These are phyloP conservation scores for Mesaphorura yosii DNA, from an alignment of 1,140 invertebrate genomes.

Conservation along the genomic window DNA sequence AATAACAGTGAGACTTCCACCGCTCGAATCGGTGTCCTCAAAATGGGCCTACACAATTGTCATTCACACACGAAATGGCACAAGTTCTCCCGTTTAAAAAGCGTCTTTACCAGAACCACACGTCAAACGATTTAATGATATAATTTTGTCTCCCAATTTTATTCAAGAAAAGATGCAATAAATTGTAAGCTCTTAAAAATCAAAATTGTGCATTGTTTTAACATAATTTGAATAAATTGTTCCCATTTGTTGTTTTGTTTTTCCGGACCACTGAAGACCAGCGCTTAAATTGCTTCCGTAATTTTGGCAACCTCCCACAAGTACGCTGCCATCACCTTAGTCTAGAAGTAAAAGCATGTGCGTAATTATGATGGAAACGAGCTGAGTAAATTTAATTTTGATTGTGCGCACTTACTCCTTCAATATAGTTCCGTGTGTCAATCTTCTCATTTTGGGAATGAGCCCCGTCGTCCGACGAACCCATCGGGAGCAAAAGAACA, in stretches of 20 bases:
- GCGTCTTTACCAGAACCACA: no score
- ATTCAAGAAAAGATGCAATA: no score
- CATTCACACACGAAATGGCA: no score
- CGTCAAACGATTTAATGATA: no score
- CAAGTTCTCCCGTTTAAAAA: no score
- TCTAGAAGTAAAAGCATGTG: conserved; percentile 16
- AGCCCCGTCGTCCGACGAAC: conserved; percentile 87
- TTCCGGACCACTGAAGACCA: no score
- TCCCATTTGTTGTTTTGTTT: no score
- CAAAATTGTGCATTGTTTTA: no score
- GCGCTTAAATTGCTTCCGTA: conserved; percentile 30
- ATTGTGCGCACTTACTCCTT: conserved; percentile 59
- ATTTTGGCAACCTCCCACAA: conserved; percentile 62
- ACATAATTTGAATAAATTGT: no score
- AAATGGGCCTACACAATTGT: not conserved
- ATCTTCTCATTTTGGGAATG: conserved; percentile 98
- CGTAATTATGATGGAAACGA: not conserved
- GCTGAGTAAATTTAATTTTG: not conserved
- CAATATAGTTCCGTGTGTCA: conserved; percentile 80
- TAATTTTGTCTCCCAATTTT: no score
- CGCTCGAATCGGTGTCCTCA: not conserved
- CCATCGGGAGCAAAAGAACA: conserved; percentile 69
- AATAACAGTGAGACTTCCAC: not conserved
- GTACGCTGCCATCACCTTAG: conserved; percentile 56
- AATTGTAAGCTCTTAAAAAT: no score